phyloP scores from a whole-genome alignment of 2,888 invertebrate species.

The Brachylomia viminalis region DNA sequence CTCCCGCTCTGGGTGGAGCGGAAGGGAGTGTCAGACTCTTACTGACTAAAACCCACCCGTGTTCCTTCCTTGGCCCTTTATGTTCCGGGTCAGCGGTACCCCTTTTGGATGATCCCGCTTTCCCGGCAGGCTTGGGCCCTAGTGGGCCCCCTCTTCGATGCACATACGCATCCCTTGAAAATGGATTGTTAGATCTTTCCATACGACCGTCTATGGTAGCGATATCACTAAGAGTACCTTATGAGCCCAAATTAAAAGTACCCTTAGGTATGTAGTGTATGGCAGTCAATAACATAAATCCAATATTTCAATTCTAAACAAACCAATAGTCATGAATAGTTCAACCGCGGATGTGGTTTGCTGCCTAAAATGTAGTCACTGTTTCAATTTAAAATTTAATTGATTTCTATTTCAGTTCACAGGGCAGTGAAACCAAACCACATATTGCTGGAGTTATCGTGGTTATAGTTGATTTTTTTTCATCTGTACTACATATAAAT shows the following conservation, averaged over 20 bases:
- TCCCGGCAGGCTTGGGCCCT: no score
- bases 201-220: no score
- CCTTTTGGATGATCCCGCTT: no score
- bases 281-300: neutral
- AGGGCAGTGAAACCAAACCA: conserved; percentile 1
- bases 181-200: no score
- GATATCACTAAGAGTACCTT: neutral
- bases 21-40: no score
- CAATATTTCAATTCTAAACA: conserved; percentile 49
- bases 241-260: conserved; percentile 4
- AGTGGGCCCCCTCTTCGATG: no score
- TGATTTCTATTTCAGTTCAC: conserved; percentile 45
- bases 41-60: no score
- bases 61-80: no score
- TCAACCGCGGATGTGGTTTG: conserved; percentile 42
- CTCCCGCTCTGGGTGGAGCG: no score
- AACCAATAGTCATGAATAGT: conserved; percentile 42
- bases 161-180: no score
- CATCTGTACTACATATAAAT: neutral
- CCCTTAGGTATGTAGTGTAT: no score
- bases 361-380: conserved; percentile 29
- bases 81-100: no score
- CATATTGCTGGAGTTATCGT: neutral
- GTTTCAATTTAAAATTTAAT: conserved; percentile 43
- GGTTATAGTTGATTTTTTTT: neutral